Evolutionary conservation across 2,888 invertebrate species (phyloP), one percentile per base, ranked within the genome.

Genomic region (Scotopteryx bipunctaria): DNA sequence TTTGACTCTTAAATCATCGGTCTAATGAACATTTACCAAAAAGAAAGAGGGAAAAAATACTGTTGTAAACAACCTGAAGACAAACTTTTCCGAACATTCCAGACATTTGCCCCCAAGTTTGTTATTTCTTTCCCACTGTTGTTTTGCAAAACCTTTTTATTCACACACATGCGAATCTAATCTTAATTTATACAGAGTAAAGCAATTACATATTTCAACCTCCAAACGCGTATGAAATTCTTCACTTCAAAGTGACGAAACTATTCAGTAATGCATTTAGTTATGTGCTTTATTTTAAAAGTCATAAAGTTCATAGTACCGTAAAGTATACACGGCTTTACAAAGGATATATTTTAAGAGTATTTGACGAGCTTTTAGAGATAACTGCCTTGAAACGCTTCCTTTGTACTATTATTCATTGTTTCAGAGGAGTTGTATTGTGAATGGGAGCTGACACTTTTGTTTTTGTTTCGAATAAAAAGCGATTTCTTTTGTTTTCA

Each of bases 361-460:
- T 80, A 81, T 85, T 83, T 84, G 83, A 83, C 75, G 72, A 81
- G 82, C 83, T 83, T 84, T 83, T 74, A 80, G 79, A 84, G 81
- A 82, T 83, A 84, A 82, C 80, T 82, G 78, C 69, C 73, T 77
- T 73, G 74, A 81, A 86, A 82, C 76, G 78, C 72, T 82, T 78
- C 73, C 78, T 84, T 86, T 86, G 83, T 85, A 73, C 72, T 74
- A 81, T 82, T 78, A 83, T 78, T 82, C 82, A 82, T 83, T 83
- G 83, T 86, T 82, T 80, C 67, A 66, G 61, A 47, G 64, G 59
- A 59, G 64, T n/a, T n/a, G 67, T 75, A 68, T 69, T 70, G 64
- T 70, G 74, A 81, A 77, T 74, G 67, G 59, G 57, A 61, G 60
- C 63, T 64, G 68, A 72, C 76, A 75, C 66, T 75, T 69, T 71